Conservation (phyloP, 2,113 vertebrate species). For the Lamprologus sp. region DNA sequence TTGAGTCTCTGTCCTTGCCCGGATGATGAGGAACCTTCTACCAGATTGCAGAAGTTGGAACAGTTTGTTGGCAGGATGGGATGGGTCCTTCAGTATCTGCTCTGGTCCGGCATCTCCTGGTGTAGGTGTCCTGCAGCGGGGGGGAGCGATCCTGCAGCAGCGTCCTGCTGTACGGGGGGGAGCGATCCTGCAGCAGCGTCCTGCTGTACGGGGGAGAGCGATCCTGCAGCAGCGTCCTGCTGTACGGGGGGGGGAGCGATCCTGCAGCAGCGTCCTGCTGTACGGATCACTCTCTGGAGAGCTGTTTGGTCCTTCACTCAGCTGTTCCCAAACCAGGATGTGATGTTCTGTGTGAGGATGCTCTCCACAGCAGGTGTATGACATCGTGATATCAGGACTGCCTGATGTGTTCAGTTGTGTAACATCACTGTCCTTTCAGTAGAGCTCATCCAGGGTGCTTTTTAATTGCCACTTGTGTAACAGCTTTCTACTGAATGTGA, state of each 20-base stretch:
- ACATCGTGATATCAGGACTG: not conserved
- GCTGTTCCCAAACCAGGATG: not conserved
- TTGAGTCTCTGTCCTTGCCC: not conserved
- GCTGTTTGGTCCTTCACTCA: not conserved
- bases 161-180: not conserved
- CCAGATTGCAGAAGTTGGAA: accelerated
- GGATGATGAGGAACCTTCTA: accelerated
- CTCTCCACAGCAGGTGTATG: not conserved
- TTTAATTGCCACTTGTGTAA: not conserved
- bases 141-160: accelerated
- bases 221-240: accelerated
- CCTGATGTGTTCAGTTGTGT: not conserved
- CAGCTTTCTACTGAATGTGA: not conserved
- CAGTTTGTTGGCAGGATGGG: accelerated
- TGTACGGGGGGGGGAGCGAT: accelerated
- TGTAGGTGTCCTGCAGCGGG: not conserved
- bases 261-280: not conserved
- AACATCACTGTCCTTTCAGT: not conserved
- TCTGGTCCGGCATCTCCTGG: accelerated
- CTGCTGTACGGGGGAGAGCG: not conserved
- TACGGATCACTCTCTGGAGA: not conserved
- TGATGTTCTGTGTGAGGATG: not conserved
- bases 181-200: accelerated
- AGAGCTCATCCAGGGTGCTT: not conserved
- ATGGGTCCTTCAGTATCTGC: not conserved